phyloP scores from a whole-genome alignment of 2,797 vertebrate species.

The Saxicola maurus region DNA sequence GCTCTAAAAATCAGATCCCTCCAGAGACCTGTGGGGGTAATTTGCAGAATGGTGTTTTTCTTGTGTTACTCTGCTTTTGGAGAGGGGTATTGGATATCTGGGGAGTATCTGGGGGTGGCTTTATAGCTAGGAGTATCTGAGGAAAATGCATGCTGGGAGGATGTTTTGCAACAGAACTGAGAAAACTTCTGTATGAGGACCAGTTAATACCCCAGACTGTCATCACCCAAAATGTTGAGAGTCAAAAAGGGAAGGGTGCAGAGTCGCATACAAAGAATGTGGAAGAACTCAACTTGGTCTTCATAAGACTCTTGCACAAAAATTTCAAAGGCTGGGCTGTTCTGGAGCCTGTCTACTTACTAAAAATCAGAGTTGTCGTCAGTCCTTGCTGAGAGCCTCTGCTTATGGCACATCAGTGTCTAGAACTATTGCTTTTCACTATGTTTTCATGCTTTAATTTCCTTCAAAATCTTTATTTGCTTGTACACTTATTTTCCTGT shows the following conservation, averaged over 20 bases:
- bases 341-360: background rate
- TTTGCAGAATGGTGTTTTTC: background rate
- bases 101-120: no score
- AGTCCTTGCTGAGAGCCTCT: background rate
- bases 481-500: background rate
- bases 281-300: background rate
- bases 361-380: background rate
- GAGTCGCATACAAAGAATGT: background rate
- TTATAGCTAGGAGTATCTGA: background rate
- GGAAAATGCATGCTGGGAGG: fast-evolving
- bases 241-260: background rate
- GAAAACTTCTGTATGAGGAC: background rate
- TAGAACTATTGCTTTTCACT: background rate
- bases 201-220: background rate
- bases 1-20: background rate
- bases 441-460: background rate
- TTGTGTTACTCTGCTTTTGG: background rate
- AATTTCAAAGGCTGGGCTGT: background rate
- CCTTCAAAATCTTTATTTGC: background rate
- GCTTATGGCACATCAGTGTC: background rate
- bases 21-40: fast-evolving
- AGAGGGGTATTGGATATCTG: background rate
- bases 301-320: background rate
- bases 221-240: background rate
- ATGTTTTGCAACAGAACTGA: background rate